Evolutionary conservation across 2,888 invertebrate species (phyloP), one percentile per base, ranked within the genome.

Genomic region (Chymomyza procnemis): DNA sequence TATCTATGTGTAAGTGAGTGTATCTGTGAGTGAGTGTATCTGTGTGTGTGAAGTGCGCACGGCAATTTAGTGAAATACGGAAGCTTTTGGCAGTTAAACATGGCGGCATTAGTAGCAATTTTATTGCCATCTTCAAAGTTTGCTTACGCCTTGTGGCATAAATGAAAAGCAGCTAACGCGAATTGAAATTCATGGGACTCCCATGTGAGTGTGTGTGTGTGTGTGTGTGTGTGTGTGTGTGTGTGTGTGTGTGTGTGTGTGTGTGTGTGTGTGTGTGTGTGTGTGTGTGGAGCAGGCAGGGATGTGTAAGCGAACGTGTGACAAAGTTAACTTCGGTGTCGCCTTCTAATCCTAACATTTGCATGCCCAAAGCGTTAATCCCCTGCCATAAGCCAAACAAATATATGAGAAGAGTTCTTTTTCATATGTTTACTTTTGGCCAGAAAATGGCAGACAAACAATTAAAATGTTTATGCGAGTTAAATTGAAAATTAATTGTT

Each of bases 401-500:
- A 76, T 78, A 41, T 41, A 78, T 67, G 71, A 18, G 16, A 63
- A 61, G 61, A 61, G 41, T 63, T 67, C 52, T 69, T 46, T 50
- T 19, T 50, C 85, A 86, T 86, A 79, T 82, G 87, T 84, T 78
- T 86, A 81, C n/a, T 26, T 70, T 80, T 80, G 78, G 72, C 83
- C 73, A 72, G 73, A 75, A n/a, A n/a, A 75, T 76, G 76, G 74
- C 74, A 83, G 78, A 76, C 78, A 88, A 89, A 87, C 87, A 89
- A 88, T 89, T 86, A 79, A 82, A 89, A 88, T 81, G 79, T 80
- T 87, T 80, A 69, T 79, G 69, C 69, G 66, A 61, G 69, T 76
- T 73, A 78, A 88, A 88, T 89, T 88, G 88, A 87, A 89, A 88
- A 87, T 87, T 88, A 88, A 89, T 88, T 88, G 80, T 67, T 75